A percentile compares a stretch with the other conserved stretches of the same genome.
Conservation (phyloP, 2,888 invertebrate genomes). For the Diachrysia chrysitis region DNA sequence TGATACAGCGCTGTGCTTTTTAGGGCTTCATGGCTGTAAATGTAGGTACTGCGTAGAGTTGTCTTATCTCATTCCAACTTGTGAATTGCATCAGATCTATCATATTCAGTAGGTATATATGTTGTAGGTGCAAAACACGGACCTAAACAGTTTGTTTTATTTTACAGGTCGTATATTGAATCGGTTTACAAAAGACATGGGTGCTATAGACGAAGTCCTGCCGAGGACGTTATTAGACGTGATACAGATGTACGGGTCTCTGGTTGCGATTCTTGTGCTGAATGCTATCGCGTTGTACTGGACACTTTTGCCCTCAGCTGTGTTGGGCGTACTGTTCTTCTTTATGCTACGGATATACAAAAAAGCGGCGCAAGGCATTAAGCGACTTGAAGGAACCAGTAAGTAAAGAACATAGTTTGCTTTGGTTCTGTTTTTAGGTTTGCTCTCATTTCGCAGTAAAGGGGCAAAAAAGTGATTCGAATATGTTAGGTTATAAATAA, state of each 20-base stretch:
- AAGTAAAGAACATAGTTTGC: conserved; percentile 62
- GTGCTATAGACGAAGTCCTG: conserved; percentile 93
- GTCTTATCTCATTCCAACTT: no score
- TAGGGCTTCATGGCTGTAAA: no score
- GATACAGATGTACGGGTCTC: conserved; percentile 86
- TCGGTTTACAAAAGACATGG: conserved; percentile 96
- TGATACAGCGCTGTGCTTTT: no score
- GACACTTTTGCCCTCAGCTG: conserved; percentile 89
- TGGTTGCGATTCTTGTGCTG: conserved; percentile 89
- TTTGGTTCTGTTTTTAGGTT: background rate
- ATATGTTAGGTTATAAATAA: no score
- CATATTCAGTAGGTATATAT: no score
- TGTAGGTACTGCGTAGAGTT: no score
- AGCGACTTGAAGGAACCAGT: conserved; percentile 91
- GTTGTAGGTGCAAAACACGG: no score
- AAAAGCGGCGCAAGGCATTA: conserved; percentile 92
- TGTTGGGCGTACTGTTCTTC: conserved; percentile 89
- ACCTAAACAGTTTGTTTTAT: conserved; percentile 20
- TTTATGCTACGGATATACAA: conserved; percentile 90
- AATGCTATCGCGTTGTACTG: conserved; percentile 90
- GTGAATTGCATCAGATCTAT: no score
- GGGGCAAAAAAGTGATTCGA: background rate
- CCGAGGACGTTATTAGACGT: conserved; percentile 92
- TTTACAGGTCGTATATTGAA: conserved; percentile 91
- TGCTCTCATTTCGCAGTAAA: background rate